These are phyloP conservation scores for Hoplodrina ambigua DNA, from an alignment of 2,888 invertebrate species.

Conservation along the genomic window DNA sequence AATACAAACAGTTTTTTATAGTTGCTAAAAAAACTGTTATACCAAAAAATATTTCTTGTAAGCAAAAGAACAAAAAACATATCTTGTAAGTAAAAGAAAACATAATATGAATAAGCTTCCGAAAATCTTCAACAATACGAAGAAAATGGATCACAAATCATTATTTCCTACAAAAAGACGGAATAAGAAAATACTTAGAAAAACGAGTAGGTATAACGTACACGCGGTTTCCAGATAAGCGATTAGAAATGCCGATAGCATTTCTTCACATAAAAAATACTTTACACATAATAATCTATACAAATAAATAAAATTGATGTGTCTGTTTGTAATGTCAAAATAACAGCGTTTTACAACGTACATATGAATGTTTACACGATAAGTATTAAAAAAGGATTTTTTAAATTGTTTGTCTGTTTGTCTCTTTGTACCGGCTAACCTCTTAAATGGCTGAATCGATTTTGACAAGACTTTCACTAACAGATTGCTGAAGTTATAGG, in stretches of 20 bases:
- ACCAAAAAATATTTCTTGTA: background rate
- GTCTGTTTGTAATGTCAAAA: too few relatives aligned
- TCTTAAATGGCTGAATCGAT: too few relatives aligned
- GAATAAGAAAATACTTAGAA: constrained; percentile 17
- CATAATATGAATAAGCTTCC: background rate
- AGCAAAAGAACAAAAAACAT: constrained; percentile 8
- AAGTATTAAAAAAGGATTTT: too few relatives aligned
- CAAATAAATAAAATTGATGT: too few relatives aligned
- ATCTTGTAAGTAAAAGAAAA: background rate
- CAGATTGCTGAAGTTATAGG: too few relatives aligned
- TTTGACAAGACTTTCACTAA: too few relatives aligned
- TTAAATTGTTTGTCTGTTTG: too few relatives aligned
- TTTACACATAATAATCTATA: constrained; percentile 2
- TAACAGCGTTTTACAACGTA: too few relatives aligned
- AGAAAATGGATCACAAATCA: constrained; percentile 11
- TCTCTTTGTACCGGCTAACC: too few relatives aligned
- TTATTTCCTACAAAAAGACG: background rate
- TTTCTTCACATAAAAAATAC: constrained; percentile 36
- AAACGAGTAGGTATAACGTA: constrained; percentile 1
- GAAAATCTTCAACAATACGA: constrained; percentile 1
- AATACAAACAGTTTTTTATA: too few relatives aligned
- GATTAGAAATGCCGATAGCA: constrained; percentile 53
- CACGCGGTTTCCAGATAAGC: constrained; percentile 40
- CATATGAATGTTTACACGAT: too few relatives aligned
- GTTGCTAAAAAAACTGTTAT: background rate